Percentiles rank a stretch among this genome's conserved stretches.
Evolutionary conservation across 2,113 vertebrate genomes (phyloP).

Genomic region (Tautogolabrus adspersus): DNA sequence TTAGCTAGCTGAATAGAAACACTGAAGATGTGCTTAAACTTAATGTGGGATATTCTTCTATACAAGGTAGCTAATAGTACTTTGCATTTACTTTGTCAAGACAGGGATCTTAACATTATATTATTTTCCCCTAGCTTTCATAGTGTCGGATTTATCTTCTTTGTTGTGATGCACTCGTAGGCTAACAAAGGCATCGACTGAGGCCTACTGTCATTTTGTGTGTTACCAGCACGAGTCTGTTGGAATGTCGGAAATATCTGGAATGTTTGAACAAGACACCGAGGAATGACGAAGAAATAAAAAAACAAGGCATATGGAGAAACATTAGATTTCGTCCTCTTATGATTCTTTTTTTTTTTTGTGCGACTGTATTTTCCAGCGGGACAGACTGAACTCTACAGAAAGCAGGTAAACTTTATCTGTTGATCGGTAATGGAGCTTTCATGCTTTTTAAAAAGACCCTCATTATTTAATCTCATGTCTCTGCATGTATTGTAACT

Average conservation of each 20-base stretch:
- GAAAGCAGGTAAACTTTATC: constrained; percentile 14
- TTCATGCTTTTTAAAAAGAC: background rate
- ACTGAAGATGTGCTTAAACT: constrained; percentile 17
- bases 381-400: background rate
- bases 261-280: constrained; percentile 80
- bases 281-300: constrained; percentile 53
- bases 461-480: background rate
- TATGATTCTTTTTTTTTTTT: constrained; percentile 9
- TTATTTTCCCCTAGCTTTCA: constrained; percentile 6
- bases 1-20: constrained; percentile 41
- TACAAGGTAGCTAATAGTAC: constrained; percentile 59
- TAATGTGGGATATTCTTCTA: constrained; percentile 28
- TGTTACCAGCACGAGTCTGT: constrained; percentile 55
- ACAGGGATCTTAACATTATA: constrained; percentile 13
- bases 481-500: constrained; percentile 2
- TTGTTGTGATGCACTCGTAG: constrained; percentile 9
- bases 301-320: constrained; percentile 42
- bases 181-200: constrained; percentile 44
- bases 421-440: background rate
- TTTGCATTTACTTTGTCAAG: constrained; percentile 2
- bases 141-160: constrained; percentile 20
- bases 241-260: constrained; percentile 84
- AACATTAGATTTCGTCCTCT: background rate
- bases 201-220: constrained; percentile 18
- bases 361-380: constrained; percentile 45